Evolutionary conservation across 2,888 invertebrate species (phyloP).

Genomic region (Yponomeuta evonymella): DNA sequence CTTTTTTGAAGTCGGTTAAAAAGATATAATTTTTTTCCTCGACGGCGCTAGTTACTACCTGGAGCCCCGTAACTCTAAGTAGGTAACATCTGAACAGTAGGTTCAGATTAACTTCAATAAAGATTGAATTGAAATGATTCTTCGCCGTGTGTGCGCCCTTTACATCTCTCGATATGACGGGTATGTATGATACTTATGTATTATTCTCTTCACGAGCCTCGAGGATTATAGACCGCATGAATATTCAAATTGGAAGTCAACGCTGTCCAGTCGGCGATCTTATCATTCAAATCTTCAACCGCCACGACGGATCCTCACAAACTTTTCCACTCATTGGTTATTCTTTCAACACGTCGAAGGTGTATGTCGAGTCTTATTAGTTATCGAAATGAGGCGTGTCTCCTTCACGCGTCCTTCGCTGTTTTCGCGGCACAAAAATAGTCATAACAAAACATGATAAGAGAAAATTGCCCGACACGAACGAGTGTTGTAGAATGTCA

Average conservation of each 20-base stretch:
- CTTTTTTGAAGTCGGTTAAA: too few relatives aligned
- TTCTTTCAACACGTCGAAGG: not conserved
- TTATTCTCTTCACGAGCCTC: slow-evolving; percentile 35
- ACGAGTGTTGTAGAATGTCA: not conserved
- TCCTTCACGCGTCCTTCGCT: too few relatives aligned
- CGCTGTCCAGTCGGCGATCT: not conserved
- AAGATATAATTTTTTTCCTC: too few relatives aligned
- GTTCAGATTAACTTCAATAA: too few relatives aligned
- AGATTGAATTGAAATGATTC: too few relatives aligned
- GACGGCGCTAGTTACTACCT: too few relatives aligned
- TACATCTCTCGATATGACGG: too few relatives aligned
- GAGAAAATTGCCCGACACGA: not conserved
- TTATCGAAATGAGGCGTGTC: too few relatives aligned
- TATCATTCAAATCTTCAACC: slow-evolving; percentile 8
- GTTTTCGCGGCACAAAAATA: not conserved
- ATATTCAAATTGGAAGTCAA: slow-evolving; percentile 39
- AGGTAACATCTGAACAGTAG: too few relatives aligned
- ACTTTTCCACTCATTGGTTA: slow-evolving; percentile 6
- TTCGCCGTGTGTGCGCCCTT: too few relatives aligned
- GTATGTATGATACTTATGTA: not conserved
- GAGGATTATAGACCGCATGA: slow-evolving; percentile 39
- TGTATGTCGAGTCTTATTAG: not conserved
- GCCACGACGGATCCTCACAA: not conserved
- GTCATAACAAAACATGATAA: not conserved
- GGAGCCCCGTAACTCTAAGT: too few relatives aligned